These are phyloP conservation scores for Petrocephalus schoutedeni DNA, from an alignment of 2,797 vertebrate species.

Conservation along the genomic window DNA sequence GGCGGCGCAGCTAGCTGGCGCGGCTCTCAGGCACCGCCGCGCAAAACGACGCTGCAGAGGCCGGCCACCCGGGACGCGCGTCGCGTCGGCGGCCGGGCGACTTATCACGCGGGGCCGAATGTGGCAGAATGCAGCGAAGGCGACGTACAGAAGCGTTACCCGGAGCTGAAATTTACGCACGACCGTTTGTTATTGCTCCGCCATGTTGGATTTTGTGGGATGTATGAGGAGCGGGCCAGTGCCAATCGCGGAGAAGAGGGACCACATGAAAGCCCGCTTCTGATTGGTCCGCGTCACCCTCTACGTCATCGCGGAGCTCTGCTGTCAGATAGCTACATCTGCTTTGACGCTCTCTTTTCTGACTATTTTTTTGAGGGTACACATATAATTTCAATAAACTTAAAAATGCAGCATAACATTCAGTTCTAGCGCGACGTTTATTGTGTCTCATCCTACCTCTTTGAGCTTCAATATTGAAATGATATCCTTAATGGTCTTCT, in stretches of 20 bases:
- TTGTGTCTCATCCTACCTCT: neutral
- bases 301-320: neutral
- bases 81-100: neutral
- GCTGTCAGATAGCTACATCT: slow-evolving; percentile 7
- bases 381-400: neutral
- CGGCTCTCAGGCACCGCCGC: neutral
- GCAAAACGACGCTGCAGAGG: neutral
- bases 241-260: neutral
- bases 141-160: slow-evolving; percentile 35
- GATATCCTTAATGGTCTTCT: neutral
- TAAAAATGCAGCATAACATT: neutral
- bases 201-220: slow-evolving; percentile 50
- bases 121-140: neutral
- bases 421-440: neutral
- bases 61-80: neutral
- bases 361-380: neutral
- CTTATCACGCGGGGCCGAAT: neutral
- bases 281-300: neutral
- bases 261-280: slow-evolving; percentile 9
- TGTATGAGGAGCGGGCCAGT: slow-evolving; percentile 18
- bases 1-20: slow-evolving; percentile 1
- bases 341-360: neutral
- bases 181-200: slow-evolving; percentile 54
- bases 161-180: slow-evolving; percentile 26
- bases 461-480: neutral